Base-by-base conservation (phyloP, 2,888 invertebrate species). In the Asteroscopus sphinx region DNA sequence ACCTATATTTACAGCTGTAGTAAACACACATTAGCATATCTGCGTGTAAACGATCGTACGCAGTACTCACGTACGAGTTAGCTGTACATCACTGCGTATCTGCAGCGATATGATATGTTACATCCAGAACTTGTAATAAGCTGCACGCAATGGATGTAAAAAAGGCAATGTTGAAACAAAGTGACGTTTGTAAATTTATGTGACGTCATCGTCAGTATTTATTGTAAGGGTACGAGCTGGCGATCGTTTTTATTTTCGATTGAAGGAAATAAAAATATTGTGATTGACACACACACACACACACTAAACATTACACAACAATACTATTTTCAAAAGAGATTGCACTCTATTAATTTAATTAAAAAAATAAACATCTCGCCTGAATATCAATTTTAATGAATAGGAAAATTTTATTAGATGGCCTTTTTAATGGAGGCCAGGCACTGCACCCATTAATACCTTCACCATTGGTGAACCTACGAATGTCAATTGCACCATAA, bases 1-100 rank as follows among this genome's bases (percentile, higher is more conserved):
- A 12, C 11, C 30, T 26, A 28, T 46, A 46, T 49, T 54, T 41
- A 41, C 46, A 46, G 15, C 35, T 65, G 25, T 49, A 39, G 11
- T 12, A 26, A 47, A 54, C 55, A 47, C 35, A 42, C 55, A 55
- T 66, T 66, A 51, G 49, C 41, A 49, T 55, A 42, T 46, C 46
- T n/a, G 45, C 45, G 45, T 60, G 65, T 55, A 46, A 41, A 37
- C 45, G 17, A 17, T 37, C 13, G 30, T 25, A 17, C 33, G 21
- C 58, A 21, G 30, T 25, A 17, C 33, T 16, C 58, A 21, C 17
- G 21, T 26, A 33, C 30, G 25, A 52, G 13, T 30, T n/a, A 48
- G 26, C 59, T 11, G 17, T 48, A 53, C 32, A 53, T 64, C 52
- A 45, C 30, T 35, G 25, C 17, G 9, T 47, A 42, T 44, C 25